Percentiles rank a stretch among this genome's conserved stretches.
These are phyloP conservation scores for Poecilia wingei DNA, from an alignment of 2,797 vertebrate species.

Conservation along the genomic window DNA sequence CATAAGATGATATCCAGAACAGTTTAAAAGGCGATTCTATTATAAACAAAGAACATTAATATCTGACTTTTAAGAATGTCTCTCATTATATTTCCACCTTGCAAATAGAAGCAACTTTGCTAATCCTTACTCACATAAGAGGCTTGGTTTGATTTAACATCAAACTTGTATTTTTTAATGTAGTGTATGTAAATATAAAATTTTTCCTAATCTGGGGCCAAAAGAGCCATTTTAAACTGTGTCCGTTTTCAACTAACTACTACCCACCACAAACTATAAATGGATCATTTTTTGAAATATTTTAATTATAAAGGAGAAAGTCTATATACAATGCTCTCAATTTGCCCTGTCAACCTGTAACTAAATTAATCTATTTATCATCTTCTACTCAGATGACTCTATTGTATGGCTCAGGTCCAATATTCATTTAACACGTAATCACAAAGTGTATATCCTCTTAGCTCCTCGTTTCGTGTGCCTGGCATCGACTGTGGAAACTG, in stretches of 20 bases:
- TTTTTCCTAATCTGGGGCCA: not conserved
- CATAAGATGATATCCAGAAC: not conserved
- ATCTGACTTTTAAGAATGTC: not conserved
- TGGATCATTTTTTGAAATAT: not conserved
- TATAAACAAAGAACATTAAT: not conserved
- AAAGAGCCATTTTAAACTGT: not conserved
- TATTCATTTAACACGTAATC: conserved; percentile 1
- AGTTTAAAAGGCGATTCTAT: not conserved
- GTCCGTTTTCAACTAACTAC: not conserved
- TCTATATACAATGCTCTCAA: not conserved
- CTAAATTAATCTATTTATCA: not conserved
- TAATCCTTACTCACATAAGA: not conserved
- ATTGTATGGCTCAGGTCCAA: not conserved
- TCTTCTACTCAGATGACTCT: not conserved
- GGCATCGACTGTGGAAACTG: conserved; percentile 84
- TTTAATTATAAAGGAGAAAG: not conserved
- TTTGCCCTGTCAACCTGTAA: not conserved
- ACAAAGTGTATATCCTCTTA: conserved; percentile 24
- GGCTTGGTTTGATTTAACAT: not conserved
- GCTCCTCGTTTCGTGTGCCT: conserved; percentile 52
- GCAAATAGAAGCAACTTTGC: not conserved
- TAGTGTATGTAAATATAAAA: not conserved
- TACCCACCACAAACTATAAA: not conserved
- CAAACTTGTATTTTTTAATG: not conserved
- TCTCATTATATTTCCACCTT: not conserved